Evolutionary conservation across 2,113 vertebrate species (phyloP).

Genomic region (Progne subis): DNA sequence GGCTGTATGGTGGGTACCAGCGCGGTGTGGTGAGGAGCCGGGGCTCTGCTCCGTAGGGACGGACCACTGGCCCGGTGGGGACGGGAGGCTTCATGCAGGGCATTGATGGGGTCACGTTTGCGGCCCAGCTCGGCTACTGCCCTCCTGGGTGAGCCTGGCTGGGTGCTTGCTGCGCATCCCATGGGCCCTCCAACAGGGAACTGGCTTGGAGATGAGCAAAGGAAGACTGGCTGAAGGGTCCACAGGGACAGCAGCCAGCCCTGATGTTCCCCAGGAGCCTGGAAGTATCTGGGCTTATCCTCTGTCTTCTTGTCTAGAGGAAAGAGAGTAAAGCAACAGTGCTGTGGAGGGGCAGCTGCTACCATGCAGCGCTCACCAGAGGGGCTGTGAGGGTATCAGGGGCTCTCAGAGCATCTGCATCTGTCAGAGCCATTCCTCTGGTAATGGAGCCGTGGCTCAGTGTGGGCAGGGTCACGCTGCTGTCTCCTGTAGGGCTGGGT

Average conservation of each 20-base stretch:
- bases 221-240: background rate
- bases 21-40: rapidly evolving
- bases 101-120: rapidly evolving
- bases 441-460: rapidly evolving
- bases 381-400: rapidly evolving
- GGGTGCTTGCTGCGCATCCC: rapidly evolving
- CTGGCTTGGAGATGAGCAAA: rapidly evolving
- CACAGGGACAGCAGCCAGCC: background rate
- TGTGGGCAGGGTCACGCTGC: rapidly evolving
- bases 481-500: background rate
- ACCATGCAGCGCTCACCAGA: rapidly evolving
- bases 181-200: rapidly evolving
- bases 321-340: rapidly evolving
- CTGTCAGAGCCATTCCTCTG: rapidly evolving
- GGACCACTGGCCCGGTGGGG: too few species aligned
- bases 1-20: background rate
- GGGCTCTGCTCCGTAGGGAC: rapidly evolving
- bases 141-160: rapidly evolving
- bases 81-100: background rate
- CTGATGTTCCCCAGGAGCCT: background rate
- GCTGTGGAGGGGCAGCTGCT: rapidly evolving
- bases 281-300: background rate
- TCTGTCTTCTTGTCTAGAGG: background rate
- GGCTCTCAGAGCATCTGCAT: rapidly evolving
- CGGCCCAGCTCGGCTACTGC: background rate